Base-by-base conservation (phyloP, 2,797 vertebrate genomes). In the Periparus ater region DNA sequence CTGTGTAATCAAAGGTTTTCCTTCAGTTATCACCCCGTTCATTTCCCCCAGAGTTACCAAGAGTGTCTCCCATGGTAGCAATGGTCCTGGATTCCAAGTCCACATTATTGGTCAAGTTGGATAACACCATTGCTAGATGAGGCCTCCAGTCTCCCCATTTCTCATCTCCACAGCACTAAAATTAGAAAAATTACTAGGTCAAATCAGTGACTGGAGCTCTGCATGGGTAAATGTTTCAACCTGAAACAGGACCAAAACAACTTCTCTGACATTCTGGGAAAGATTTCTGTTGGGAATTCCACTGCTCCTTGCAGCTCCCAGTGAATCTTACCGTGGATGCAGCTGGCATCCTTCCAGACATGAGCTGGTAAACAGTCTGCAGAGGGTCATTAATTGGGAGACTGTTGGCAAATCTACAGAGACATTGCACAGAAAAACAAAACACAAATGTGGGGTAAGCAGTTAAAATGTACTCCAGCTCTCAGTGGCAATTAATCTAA, bases 71-170 rank as follows among this genome's bases (percentile, higher is more conserved):
- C 99, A 99, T 99, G 7, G 99, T 99, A 70, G 98, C 98, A 96
- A 99, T 99, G 2, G 99, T 99, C 95, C 99, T 98, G 23, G 98
- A 98, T 93, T 99, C 99, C 95, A 99, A 98, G 20, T 99, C 99
- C 94, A 98, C 65, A 3, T 98, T 98, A 96, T 98, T 98, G 29
- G 98, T 99, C 95, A 99, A 96, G 97, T 99, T 99, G 60, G 99
- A 99, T 87, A 99, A 96, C 85, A 99, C 98, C 99, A 99, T 99
- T 34, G 99, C 99, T 72, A 99, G 98, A 72, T 99, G 99, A 27
- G 99, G 99, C 74, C 99, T 98, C 99, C 99, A 99, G 95, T 99
- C 99, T 11, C 99, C 99, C 99, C 99, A 99, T 92, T 99, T 99
- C 96, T 99, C 99, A 73, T 99, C 99, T 91, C 99, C 99, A 61